Base-by-base conservation (phyloP, 2,113 vertebrate genomes). In the Mormyrus iriodes region DNA sequence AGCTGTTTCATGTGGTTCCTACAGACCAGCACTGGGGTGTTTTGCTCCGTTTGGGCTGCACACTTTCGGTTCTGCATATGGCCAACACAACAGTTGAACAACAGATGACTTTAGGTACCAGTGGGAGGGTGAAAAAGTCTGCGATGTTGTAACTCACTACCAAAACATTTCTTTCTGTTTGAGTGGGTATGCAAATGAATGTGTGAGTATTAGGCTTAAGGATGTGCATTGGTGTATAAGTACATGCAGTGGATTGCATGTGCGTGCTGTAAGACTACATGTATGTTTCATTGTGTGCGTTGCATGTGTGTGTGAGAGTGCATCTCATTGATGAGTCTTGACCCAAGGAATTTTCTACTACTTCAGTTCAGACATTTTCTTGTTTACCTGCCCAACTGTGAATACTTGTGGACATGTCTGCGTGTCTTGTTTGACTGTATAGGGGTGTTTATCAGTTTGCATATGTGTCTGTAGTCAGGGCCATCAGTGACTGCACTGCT, bases 51-150 rank as follows among this genome's bases (percentile, higher is more conserved):
- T 46, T 31, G 61, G 35, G 46, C 42, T 51, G 39, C 61, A 51
- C 42, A 73, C 87, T 88, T 88, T 88, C 87, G 6, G 58, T 69
- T 88, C 87, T 49, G 61, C 87, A 88, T 88, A 46, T 24, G 87
- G 87, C 44, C 87, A 46, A 24, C 61, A 73, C 15, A 4, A 12
- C 61, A 69, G 65, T 88, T 88, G 61, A 35, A 17, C 61, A 69
- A 73, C 87, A 49, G 87, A 88, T 69, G 87, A 44, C 44, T 58
- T 58, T 61, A 21, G 13, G 58, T 65, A 61, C 15, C 46, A 21
- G 42, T 46, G 39, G 53, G 87, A 73, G 44, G 55, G 5, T 51
- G 46, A 61, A 58, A 73, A 76, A 73, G 13, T 88, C 44, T 73
- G 46, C n/a, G 44, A 88, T 88, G 65, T 88, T 69, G 42, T 69